These are phyloP conservation scores for Eupithecia abbreviata DNA, from an alignment of 2,888 invertebrate species.

Conservation along the genomic window DNA sequence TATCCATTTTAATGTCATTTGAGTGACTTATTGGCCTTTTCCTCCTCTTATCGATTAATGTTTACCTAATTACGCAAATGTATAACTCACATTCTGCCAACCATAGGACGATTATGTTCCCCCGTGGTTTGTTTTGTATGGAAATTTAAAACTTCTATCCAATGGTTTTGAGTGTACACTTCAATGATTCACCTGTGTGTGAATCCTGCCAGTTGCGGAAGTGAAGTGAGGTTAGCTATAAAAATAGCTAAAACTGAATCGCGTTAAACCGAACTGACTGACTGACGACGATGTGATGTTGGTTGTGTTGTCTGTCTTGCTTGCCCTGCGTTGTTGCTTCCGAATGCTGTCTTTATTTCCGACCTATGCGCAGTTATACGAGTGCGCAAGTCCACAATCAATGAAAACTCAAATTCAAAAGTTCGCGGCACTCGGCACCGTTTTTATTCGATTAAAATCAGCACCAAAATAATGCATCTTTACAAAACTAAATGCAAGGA, in stretches of 20 bases:
- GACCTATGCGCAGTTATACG: conserved; percentile 32
- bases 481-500: neutral
- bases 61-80: conserved; percentile 28
- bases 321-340: neutral
- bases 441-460: neutral
- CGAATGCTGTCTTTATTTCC: conserved; percentile 41
- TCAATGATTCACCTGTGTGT: conserved; percentile 62
- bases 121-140: neutral
- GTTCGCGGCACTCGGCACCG: conserved; percentile 51
- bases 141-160: neutral
- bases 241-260: conserved; percentile 69
- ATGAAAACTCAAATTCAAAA: conserved; percentile 48
- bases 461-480: neutral
- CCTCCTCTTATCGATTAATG: conserved; percentile 68
- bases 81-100: conserved; percentile 29
- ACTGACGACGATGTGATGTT: neutral
- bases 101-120: neutral
- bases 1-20: conserved; percentile 74
- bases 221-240: conserved; percentile 77
- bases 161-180: conserved; percentile 1
- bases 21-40: conserved; percentile 52
- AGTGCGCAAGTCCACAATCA: conserved; percentile 61
- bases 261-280: conserved; percentile 63
- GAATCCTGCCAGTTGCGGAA: conserved; percentile 53
- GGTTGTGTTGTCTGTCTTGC: conserved; percentile 19